These are phyloP conservation scores for Serranochromis macrocephalus DNA, from an alignment of 2,113 vertebrate genomes.

Conservation along the genomic window DNA sequence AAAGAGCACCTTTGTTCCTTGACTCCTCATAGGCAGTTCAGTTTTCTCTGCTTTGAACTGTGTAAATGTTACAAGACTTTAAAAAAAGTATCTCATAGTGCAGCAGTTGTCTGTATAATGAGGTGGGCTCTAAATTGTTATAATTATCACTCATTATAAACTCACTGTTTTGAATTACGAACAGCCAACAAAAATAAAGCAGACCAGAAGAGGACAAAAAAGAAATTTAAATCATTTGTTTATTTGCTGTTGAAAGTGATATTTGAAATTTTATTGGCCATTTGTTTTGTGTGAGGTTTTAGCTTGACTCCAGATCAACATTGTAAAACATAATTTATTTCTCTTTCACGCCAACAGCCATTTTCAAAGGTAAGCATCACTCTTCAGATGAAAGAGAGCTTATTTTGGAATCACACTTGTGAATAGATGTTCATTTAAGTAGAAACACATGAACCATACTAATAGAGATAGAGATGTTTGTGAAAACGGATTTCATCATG, in stretches of 20 bases:
- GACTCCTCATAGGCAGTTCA: constrained; percentile 4
- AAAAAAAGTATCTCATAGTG: not conserved
- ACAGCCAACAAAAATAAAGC: not conserved
- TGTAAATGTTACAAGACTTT: not conserved
- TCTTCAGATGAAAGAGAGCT: constrained; percentile 13
- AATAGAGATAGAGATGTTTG: not conserved
- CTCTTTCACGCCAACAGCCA: constrained; percentile 58
- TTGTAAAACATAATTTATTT: constrained; percentile 51
- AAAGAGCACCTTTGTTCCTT: constrained; percentile 16
- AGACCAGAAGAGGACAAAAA: not conserved
- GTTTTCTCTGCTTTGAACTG: constrained; percentile 2
- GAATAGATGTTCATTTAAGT: not conserved
- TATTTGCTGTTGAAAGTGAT: not conserved
- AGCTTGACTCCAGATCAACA: not conserved
- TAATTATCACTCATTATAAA: not conserved
- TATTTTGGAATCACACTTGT: not conserved
- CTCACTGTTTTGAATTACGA: not conserved
- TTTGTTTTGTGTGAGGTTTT: not conserved
- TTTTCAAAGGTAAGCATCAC: constrained; percentile 58
- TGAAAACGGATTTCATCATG: not conserved
- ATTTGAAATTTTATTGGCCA: not conserved
- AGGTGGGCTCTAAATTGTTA: not conserved
- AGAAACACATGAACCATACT: not conserved
- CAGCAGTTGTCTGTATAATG: not conserved
- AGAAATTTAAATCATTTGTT: not conserved